Evolutionary conservation across 1,140 invertebrate species (phyloP).

Genomic region (Drosophila subpulchrella): DNA sequence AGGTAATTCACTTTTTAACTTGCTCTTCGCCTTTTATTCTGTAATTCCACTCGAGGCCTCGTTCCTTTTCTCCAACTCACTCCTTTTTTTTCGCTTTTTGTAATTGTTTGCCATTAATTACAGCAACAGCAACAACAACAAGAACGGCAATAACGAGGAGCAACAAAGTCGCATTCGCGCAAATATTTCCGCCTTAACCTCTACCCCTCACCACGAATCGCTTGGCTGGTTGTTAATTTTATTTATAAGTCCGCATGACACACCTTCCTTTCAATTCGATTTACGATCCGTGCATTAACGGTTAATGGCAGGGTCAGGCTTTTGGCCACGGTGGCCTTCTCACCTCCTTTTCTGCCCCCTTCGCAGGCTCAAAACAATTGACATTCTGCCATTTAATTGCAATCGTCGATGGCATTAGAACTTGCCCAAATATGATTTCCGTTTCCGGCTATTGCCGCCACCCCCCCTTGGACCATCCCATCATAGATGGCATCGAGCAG

Average conservation of each 20-base stretch:
- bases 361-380: constrained; percentile 50
- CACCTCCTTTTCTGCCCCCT: too few relatives aligned
- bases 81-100: constrained; percentile 58
- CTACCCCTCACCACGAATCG: not conserved
- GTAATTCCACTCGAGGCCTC: constrained; percentile 62
- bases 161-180: constrained; percentile 38
- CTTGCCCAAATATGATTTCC: constrained; percentile 68
- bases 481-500: constrained; percentile 33
- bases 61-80: constrained; percentile 26
- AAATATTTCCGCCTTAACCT: constrained; percentile 79
- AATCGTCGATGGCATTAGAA: constrained; percentile 50
- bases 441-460: constrained; percentile 51
- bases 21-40: constrained; percentile 78
- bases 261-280: constrained; percentile 69
- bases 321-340: not conserved
- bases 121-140: constrained; percentile 51
- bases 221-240: constrained; percentile 70
- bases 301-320: constrained; percentile 56
- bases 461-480: not conserved
- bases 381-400: constrained; percentile 44
- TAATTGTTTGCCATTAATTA: constrained; percentile 83
- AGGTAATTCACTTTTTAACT: constrained; percentile 82
- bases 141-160: constrained; percentile 12
- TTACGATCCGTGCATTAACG: constrained; percentile 75
- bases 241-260: constrained; percentile 79